phyloP scores from a whole-genome alignment of 2,797 vertebrate species.

The Rhadinocentrus ornatus region DNA sequence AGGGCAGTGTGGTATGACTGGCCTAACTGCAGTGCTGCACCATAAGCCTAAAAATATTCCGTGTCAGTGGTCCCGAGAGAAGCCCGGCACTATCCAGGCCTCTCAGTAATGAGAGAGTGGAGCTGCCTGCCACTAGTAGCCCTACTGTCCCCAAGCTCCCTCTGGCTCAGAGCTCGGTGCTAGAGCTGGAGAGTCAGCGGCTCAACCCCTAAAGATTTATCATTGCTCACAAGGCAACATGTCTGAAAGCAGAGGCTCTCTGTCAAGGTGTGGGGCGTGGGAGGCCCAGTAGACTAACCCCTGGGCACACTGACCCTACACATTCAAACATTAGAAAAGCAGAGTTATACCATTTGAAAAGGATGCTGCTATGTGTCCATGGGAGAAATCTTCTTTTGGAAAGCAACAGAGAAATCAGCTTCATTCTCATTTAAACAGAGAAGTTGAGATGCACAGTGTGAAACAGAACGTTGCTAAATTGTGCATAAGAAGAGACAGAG shows the following conservation, averaged over 20 bases:
- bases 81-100: conserved; percentile 76
- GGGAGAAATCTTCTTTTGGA: conserved; percentile 42
- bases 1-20: conserved; percentile 75
- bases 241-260: conserved; percentile 75
- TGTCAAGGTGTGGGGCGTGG: conserved; percentile 55
- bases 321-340: conserved; percentile 70
- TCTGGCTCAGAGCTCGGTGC: conserved; percentile 74
- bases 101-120: conserved; percentile 85
- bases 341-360: conserved; percentile 62
- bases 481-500: background rate
- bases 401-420: conserved; percentile 33
- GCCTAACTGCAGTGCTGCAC: conserved; percentile 76
- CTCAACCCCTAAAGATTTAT: conserved; percentile 82
- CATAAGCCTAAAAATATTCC: conserved; percentile 84
- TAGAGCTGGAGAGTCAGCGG: conserved; percentile 68
- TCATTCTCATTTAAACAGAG: conserved; percentile 33
- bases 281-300: conserved; percentile 59
- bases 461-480: conserved; percentile 37
- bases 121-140: conserved; percentile 78
- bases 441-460: conserved; percentile 40
- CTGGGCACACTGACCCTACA: conserved; percentile 73
- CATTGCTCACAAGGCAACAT: conserved; percentile 80
- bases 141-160: conserved; percentile 76
- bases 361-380: conserved; percentile 49
- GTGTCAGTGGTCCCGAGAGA: conserved; percentile 79